These are phyloP conservation scores for Zhengitettix transpicula DNA, from an alignment of 2,888 invertebrate species.

Conservation along the genomic window DNA sequence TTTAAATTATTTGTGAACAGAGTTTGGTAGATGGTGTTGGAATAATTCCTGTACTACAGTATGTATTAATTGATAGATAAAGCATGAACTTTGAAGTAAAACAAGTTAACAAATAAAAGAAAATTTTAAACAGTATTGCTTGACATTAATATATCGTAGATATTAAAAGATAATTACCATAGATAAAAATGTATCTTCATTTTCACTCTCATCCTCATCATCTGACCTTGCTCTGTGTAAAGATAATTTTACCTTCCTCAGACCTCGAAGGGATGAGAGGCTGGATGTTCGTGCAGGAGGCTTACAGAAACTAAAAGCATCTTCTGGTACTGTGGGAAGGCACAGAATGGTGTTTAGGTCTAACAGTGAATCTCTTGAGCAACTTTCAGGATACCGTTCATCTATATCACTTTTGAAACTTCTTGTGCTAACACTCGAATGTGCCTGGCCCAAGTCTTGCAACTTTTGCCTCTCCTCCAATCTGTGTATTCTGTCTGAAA, in stretches of 20 bases:
- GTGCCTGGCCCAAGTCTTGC: too few relatives aligned
- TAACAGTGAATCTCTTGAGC: conserved; percentile 28
- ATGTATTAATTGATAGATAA: too few relatives aligned
- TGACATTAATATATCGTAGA: too few relatives aligned
- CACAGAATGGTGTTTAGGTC: conserved; percentile 27
- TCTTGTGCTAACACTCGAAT: conserved; percentile 16
- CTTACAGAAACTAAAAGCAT: conserved; percentile 27
- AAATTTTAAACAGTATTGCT: too few relatives aligned
- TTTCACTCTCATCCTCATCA: conserved; percentile 27
- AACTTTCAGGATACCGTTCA: conserved; percentile 31
- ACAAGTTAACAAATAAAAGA: too few relatives aligned
- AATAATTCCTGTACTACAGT: too few relatives aligned
- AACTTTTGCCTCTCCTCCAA: too few relatives aligned
- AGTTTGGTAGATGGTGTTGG: too few relatives aligned
- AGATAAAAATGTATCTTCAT: conserved; percentile 16
- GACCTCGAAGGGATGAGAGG: conserved; percentile 28
- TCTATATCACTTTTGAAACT: conserved; percentile 27
- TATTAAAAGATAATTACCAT: not conserved
- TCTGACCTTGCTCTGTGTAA: conserved; percentile 28
- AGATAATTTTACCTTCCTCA: conserved; percentile 28
- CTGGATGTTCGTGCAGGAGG: conserved; percentile 28
- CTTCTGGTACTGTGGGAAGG: conserved; percentile 30
- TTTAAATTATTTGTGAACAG: too few relatives aligned
- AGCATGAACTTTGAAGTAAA: too few relatives aligned
- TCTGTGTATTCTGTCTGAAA: too few relatives aligned